Percentiles rank a stretch among this genome's conserved stretches.
Conservation (phyloP, 2,888 invertebrate genomes). For the Cryptophagus acutangulus region DNA sequence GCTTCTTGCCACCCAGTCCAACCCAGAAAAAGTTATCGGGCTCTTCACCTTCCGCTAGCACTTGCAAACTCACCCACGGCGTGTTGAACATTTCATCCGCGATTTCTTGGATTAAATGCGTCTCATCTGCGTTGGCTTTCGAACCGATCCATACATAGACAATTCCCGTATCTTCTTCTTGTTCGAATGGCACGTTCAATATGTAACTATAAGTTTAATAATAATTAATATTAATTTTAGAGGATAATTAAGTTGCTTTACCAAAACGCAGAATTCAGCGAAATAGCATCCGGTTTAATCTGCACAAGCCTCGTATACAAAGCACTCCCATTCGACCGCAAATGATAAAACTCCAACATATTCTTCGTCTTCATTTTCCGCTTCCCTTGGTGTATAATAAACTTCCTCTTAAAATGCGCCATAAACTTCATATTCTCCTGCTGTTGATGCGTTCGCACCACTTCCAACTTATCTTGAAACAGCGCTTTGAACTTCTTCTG, state of each 20-base stretch:
- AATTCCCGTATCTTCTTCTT: constrained; percentile 79
- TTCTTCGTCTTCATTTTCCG: constrained; percentile 52
- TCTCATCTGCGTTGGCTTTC: constrained; percentile 79
- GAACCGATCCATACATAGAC: constrained; percentile 95
- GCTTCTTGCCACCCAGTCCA: constrained; percentile 81
- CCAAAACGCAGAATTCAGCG: constrained; percentile 94
- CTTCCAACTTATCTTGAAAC: constrained; percentile 88
- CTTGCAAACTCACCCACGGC: constrained; percentile 71
- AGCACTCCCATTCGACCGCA: constrained; percentile 93
- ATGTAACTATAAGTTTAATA: constrained; percentile 65
- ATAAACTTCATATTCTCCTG: constrained; percentile 98
- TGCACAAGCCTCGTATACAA: constrained; percentile 90
- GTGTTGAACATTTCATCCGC: constrained; percentile 90
- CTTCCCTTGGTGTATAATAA: constrained; percentile 87
- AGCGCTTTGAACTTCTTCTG: constrained; percentile 87
- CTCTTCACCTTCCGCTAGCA: constrained; percentile 89
- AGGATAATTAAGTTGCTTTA: constrained; percentile 46
- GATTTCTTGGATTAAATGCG: constrained; percentile 81
- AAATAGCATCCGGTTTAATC: constrained; percentile 76
- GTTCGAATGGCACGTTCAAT: constrained; percentile 87
- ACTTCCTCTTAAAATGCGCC: constrained; percentile 92
- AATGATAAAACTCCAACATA: constrained; percentile 87
- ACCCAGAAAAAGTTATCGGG: constrained; percentile 99
- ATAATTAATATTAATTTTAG: neutral
- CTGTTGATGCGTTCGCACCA: constrained; percentile 94